Evolutionary conservation across 2,888 invertebrate species (phyloP).

Genomic region (Drosophila longiperda): DNA sequence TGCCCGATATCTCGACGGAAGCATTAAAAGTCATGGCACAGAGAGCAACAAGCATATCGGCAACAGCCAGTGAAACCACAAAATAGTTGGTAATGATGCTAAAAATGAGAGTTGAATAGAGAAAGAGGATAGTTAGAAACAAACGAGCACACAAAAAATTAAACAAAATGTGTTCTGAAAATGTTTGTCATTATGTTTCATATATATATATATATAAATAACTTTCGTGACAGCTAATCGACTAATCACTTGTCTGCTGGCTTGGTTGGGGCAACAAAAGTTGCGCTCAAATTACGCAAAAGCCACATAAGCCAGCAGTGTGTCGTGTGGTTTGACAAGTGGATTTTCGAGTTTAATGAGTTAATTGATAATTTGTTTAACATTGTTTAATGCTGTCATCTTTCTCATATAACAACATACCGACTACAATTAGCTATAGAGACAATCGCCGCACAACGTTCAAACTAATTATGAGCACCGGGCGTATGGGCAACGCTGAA

Average conservation of each 20-base stretch:
- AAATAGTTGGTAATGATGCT: slow-evolving; percentile 97
- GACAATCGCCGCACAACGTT: slow-evolving; percentile 23
- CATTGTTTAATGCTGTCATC: slow-evolving; percentile 11
- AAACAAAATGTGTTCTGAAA: slow-evolving; percentile 17
- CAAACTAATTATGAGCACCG: slow-evolving; percentile 68
- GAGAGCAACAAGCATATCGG: slow-evolving; percentile 96
- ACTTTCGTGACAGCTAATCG: slow-evolving; percentile 23
- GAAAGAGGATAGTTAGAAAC: slow-evolving; percentile 13
- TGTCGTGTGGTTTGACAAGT: slow-evolving; percentile 36
- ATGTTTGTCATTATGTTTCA: slow-evolving; percentile 5
- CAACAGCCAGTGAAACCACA: slow-evolving; percentile 96
- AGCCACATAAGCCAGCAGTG: slow-evolving; percentile 47
- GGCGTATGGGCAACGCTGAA: slow-evolving; percentile 58
- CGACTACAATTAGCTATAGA: slow-evolving; percentile 21
- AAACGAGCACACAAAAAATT: slow-evolving; percentile 12
- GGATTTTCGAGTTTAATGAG: slow-evolving; percentile 59
- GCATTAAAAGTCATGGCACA: slow-evolving; percentile 97
- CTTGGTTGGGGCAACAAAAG: slow-evolving; percentile 2
- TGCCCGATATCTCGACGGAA: slow-evolving; percentile 92
- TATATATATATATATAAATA: not conserved
- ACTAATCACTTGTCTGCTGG: slow-evolving; percentile 34
- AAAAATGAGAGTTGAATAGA: slow-evolving; percentile 32
- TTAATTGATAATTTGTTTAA: slow-evolving; percentile 71
- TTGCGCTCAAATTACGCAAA: slow-evolving; percentile 48
- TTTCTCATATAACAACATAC: not conserved